These are phyloP conservation scores for Odontomyia ornata DNA, from an alignment of 2,888 invertebrate genomes.

Conservation along the genomic window DNA sequence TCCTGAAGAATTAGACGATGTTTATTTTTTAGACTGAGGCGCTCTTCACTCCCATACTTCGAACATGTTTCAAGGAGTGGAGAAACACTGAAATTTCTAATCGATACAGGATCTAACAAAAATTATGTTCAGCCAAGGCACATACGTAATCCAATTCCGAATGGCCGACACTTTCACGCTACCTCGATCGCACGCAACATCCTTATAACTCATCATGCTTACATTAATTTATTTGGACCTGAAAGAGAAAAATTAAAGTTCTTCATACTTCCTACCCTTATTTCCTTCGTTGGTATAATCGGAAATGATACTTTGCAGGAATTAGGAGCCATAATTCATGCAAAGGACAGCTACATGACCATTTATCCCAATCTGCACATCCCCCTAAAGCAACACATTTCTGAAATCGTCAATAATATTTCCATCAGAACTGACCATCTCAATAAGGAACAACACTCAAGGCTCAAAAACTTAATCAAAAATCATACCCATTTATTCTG, in stretches of 20 bases:
- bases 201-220: neutral
- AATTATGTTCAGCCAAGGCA: slow-evolving; percentile 11
- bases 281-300: slow-evolving; percentile 23
- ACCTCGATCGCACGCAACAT: neutral
- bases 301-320: slow-evolving; percentile 11
- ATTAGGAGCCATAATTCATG: neutral
- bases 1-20: neutral
- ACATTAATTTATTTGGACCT: neutral
- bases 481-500: no score
- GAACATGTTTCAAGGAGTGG: neutral
- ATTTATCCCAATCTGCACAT: neutral
- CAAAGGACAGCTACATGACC: slow-evolving; percentile 11
- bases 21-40: slow-evolving; percentile 37
- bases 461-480: neutral
- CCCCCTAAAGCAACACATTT: slow-evolving; percentile 26
- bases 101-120: slow-evolving; percentile 12
- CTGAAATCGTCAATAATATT: slow-evolving; percentile 5
- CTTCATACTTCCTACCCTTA: neutral
- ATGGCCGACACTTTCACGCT: neutral
- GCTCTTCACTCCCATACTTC: slow-evolving; percentile 19
- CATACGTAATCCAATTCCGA: slow-evolving; percentile 9
- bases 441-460: neutral
- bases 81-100: slow-evolving; percentile 19
- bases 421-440: slow-evolving; percentile 5
- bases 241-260: slow-evolving; percentile 13